Conservation (phyloP, 2,888 invertebrate species). For the Cyclophora punctaria region DNA sequence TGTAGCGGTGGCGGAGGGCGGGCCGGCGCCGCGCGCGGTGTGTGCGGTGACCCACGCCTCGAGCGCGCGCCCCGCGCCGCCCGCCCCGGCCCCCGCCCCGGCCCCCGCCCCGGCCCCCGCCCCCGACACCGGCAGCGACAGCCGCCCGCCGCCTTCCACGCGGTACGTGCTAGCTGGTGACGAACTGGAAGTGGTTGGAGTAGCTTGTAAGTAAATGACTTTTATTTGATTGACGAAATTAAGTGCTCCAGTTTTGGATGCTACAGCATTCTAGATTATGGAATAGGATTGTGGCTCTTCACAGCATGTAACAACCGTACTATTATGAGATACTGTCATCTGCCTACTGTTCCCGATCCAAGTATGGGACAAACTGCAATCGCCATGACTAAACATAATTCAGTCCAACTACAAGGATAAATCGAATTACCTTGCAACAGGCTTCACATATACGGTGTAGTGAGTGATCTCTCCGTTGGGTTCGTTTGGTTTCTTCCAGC, state of each 20-base stretch:
- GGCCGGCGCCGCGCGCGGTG: conserved; percentile 76
- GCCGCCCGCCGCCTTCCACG: conserved; percentile 46
- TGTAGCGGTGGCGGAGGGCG: conserved; percentile 24
- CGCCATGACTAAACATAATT: no score
- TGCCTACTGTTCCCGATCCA: no score
- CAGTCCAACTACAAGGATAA: no score
- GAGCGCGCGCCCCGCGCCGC: conserved; percentile 65
- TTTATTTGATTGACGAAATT: no score
- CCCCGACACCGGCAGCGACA: conserved; percentile 61
- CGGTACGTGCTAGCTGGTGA: conserved; percentile 51
- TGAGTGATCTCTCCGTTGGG: conserved; percentile 88
- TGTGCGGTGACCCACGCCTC: conserved; percentile 78
- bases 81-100: conserved; percentile 66
- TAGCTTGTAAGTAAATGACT: neutral
- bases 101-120: conserved; percentile 66
- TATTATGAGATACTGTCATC: no score
- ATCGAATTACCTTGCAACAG: conserved; percentile 50
- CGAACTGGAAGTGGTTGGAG: conserved; percentile 35
- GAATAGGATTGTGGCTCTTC: no score
- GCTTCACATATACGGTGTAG: conserved; percentile 84
- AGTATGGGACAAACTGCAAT: no score
- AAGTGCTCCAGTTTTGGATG: no score
- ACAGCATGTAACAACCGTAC: no score
- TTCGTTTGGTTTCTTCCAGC: conserved; percentile 87
- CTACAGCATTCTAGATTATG: no score